Percentiles rank a stretch among this genome's conserved stretches.
Evolutionary conservation across 2,888 invertebrate species (phyloP).

Genomic region (Danaus chrysippus): DNA sequence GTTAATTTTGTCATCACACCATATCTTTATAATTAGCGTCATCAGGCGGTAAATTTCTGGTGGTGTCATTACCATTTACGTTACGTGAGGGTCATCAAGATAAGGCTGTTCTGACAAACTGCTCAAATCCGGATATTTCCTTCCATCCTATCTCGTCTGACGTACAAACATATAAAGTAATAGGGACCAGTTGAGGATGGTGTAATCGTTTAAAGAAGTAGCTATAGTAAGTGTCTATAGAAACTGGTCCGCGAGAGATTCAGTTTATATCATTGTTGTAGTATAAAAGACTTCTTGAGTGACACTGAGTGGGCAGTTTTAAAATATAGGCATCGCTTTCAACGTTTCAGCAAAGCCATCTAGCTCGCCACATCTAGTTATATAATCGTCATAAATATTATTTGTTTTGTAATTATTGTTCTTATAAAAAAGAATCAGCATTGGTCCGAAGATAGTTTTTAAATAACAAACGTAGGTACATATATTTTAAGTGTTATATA

Average conservation of each 20-base stretch:
- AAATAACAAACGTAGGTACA: background rate
- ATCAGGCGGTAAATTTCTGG: conserved; percentile 16
- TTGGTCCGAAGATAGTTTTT: too few relatives aligned
- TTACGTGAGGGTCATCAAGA: conserved; percentile 15
- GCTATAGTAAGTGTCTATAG: background rate
- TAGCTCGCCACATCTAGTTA: background rate
- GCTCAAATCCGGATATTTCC: conserved; percentile 8
- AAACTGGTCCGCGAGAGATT: background rate
- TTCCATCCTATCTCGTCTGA: background rate
- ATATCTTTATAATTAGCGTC: conserved; percentile 17
- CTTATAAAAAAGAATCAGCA: too few relatives aligned
- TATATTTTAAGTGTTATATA: background rate
- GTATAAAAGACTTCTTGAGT: conserved; percentile 1
- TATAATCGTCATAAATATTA: background rate
- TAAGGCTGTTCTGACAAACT: conserved; percentile 12
- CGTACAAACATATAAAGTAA: too few relatives aligned
- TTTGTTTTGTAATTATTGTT: too few relatives aligned
- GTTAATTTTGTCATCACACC: background rate
- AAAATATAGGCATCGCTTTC: background rate
- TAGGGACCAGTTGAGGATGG: too few relatives aligned
- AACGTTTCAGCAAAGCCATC: background rate
- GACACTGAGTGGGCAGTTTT: conserved; percentile 4
- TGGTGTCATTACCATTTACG: conserved; percentile 19
- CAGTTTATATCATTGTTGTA: background rate
- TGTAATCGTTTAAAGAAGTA: background rate